phyloP scores from a whole-genome alignment of 1,140 invertebrate species.

The Rhizoglyphus robini region DNA sequence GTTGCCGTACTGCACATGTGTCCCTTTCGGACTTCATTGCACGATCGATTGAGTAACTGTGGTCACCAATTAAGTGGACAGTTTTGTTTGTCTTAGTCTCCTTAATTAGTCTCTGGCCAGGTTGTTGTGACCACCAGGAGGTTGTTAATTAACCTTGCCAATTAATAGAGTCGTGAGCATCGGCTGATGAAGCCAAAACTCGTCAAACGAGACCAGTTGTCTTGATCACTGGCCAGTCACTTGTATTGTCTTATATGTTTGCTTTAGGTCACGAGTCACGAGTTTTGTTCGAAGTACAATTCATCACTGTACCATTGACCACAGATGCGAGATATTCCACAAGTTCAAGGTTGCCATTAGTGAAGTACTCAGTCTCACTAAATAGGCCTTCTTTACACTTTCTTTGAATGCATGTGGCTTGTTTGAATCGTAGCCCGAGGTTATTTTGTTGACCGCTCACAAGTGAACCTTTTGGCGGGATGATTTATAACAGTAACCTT shows the following conservation, averaged over 20 bases:
- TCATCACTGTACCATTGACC: not conserved
- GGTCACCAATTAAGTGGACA: not conserved
- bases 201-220: not conserved
- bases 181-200: not conserved
- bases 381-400: not conserved
- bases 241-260: not conserved
- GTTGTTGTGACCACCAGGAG: too few relatives aligned
- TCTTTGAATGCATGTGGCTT: conserved; percentile 8
- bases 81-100: too few relatives aligned
- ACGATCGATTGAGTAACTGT: not conserved
- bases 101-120: not conserved
- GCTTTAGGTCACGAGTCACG: not conserved
- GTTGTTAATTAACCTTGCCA: not conserved
- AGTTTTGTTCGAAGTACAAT: too few relatives aligned
- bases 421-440: not conserved
- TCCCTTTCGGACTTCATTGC: not conserved
- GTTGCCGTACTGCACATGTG: not conserved
- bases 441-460: not conserved
- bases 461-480: not conserved
- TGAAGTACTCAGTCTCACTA: not conserved
- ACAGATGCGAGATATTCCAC: not conserved
- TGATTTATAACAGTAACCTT: not conserved
- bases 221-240: not conserved
- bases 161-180: not conserved
- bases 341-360: not conserved